phyloP scores from a whole-genome alignment of 2,113 vertebrate genomes.

The Uria lomvia region DNA sequence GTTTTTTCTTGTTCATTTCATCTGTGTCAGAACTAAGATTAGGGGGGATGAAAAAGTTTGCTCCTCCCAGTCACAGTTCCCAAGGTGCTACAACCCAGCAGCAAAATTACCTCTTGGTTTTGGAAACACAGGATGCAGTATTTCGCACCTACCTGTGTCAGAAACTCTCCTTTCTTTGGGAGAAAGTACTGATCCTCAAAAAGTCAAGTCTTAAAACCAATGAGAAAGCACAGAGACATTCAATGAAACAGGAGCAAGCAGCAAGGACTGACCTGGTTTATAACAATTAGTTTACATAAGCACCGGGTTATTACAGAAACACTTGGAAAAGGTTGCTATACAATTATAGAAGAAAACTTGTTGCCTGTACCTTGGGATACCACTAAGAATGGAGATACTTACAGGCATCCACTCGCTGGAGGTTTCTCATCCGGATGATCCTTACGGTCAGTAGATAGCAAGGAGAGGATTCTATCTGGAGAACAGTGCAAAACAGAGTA shows the following conservation, averaged over 20 bases:
- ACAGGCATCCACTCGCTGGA: constrained; percentile 68
- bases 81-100: background rate
- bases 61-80: background rate
- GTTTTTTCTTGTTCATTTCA: background rate
- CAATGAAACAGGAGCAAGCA: background rate
- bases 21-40: background rate
- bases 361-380: background rate
- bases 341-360: background rate
- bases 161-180: background rate
- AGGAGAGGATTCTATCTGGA: constrained; percentile 59
- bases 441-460: constrained; percentile 71
- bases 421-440: constrained; percentile 73
- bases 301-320: background rate
- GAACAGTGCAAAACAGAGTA: background rate
- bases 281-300: background rate
- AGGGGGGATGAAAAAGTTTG: background rate
- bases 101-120: background rate
- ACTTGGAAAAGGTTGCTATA: background rate
- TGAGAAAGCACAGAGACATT: background rate
- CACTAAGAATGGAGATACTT: constrained; percentile 13
- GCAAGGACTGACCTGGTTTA: background rate
- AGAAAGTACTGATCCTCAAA: background rate
- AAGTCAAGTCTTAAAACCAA: background rate
- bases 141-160: background rate
- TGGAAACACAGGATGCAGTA: fast-evolving